phyloP scores from a whole-genome alignment of 2,113 vertebrate genomes.

The Gorsachius goisagi region DNA sequence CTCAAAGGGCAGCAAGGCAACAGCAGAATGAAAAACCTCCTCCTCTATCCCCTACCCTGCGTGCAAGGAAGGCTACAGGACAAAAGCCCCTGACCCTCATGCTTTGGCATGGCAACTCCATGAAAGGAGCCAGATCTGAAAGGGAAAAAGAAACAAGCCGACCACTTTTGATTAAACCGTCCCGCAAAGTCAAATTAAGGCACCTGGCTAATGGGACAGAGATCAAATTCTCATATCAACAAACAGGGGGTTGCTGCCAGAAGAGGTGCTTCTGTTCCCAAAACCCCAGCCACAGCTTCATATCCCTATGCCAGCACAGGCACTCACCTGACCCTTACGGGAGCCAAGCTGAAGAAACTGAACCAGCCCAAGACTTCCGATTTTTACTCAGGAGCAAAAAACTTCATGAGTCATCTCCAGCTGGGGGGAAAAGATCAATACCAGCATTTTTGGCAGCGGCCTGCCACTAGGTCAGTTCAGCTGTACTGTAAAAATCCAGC shows the following conservation, averaged over 20 bases:
- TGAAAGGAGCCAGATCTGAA: neutral
- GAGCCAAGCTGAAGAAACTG: neutral
- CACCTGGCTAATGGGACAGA: neutral
- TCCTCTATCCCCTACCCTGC: neutral
- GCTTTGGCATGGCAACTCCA: neutral
- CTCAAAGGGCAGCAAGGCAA: neutral
- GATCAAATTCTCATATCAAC: neutral
- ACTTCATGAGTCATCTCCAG: neutral
- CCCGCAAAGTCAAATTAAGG: neutral
- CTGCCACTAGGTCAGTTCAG: neutral
- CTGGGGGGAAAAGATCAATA: neutral
- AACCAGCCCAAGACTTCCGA: neutral
- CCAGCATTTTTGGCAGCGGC: neutral
- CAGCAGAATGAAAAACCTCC: neutral
- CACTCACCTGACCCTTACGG: neutral
- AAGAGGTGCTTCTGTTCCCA: neutral
- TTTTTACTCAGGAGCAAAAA: neutral
- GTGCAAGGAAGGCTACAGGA: neutral
- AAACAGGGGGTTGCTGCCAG: neutral
- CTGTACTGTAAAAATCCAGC: neutral
- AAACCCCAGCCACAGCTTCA: neutral
- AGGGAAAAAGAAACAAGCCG: neutral
- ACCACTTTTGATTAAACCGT: neutral
- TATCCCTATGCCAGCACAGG: accelerated
- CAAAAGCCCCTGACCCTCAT: neutral